Percentiles rank a stretch among this genome's conserved stretches.
Evolutionary conservation across 2,797 vertebrate species (phyloP).

Genomic region (Paratrypauchen microcephalus): DNA sequence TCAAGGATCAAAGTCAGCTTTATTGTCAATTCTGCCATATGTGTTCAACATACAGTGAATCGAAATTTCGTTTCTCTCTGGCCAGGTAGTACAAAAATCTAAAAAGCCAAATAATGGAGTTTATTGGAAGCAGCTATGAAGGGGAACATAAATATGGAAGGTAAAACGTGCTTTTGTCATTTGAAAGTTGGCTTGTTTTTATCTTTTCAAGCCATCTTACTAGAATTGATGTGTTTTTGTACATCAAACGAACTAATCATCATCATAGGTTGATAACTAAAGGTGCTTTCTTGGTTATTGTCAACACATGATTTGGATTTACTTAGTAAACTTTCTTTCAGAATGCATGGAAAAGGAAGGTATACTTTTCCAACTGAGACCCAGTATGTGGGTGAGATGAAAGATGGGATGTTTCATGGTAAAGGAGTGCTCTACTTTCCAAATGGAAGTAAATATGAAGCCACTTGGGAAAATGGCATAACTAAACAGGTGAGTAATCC

Average conservation of each 20-base stretch:
- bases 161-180: constrained; percentile 58
- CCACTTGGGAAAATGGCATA: constrained; percentile 84
- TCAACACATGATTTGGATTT: not conserved
- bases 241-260: not conserved
- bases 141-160: constrained; percentile 78
- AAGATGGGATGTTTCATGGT: constrained; percentile 94
- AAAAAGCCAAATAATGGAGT: constrained; percentile 77
- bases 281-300: not conserved
- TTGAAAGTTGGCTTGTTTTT: not conserved
- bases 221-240: not conserved
- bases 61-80: too few species aligned
- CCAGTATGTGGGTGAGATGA: constrained; percentile 84
- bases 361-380: constrained; percentile 85
- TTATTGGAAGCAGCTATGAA: constrained; percentile 76
- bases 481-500: constrained; percentile 78
- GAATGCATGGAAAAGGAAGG: constrained; percentile 86
- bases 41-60: too few species aligned
- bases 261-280: not conserved
- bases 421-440: constrained; percentile 84
- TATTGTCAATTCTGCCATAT: too few species aligned
- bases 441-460: constrained; percentile 82
- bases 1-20: too few species aligned
- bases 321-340: constrained; percentile 44
- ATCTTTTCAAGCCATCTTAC: not conserved
- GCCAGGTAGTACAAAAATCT: too few species aligned